Base-by-base conservation (phyloP, 37 sponge, comb jelly and placozoan genomes). In the Spongia lamella region DNA sequence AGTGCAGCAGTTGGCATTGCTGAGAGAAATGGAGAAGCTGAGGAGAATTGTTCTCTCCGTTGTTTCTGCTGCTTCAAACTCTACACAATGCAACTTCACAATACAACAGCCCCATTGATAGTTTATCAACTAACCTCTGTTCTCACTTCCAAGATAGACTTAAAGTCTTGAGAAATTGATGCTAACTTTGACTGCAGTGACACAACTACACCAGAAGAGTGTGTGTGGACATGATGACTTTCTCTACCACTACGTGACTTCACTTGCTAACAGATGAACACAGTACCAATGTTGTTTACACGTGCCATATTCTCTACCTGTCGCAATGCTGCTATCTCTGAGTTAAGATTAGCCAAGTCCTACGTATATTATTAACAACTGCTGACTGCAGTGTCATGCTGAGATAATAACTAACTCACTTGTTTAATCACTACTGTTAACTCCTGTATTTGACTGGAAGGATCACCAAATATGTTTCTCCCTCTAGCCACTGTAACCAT, bases 351-450 rank as follows among this genome's bases (percentile, higher is more conserved):
- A 30, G 77, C 62, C 3, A 94, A 69, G 78, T 94, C 94, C 76
- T 43, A 43, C 47, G 9, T 70, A 32, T 15, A 22, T n/a, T n/a
- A 13, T 9, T 47, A 26, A 11, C 26, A 59, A 25, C 13, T 20
- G 36, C 7, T 56, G 15, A 68, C 19, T 69, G 14, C 26, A 40
- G 15, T 9, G 4, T 7, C 32, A 69, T 14, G 70, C 22, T 66
- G 7, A 17, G 21, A 20, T 68, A 9, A 9, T 68, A 9, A 13
- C n/a, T 82, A 43, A n/a, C n/a, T 43, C 9, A 43, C 47, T 66
- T 89, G 86, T 66, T 94, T 94, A 60, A 98, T 90, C 11, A 89
- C 84, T 43, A 78, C 84, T 4, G 99, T 98, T 56, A 98, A 86
- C 68, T 98, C 91, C 65, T 98, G 96, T 38, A 98, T 98, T 33